Conservation (phyloP, 35 echinoderm and acorn worm genomes). For the Holothuria glaberrima region DNA sequence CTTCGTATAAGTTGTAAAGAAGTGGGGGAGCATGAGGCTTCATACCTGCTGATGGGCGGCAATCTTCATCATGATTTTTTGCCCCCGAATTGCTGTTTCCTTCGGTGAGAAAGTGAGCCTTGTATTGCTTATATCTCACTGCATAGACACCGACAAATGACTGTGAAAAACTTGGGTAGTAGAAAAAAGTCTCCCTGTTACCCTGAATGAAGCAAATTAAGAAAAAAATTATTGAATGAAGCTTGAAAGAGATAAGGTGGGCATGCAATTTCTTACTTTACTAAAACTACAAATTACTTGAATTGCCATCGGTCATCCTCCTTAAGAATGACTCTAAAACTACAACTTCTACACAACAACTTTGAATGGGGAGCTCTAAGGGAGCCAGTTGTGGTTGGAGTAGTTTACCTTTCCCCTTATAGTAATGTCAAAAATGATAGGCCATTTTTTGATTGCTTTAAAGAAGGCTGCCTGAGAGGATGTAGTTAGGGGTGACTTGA, state of each 20-base stretch:
- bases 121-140: slow-evolving; percentile 92
- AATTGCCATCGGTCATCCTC: too few species aligned
- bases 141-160: slow-evolving; percentile 81
- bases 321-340: too few species aligned
- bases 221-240: neutral
- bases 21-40: slow-evolving; percentile 75
- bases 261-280: neutral
- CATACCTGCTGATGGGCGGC: slow-evolving; percentile 62
- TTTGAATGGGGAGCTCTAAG: too few species aligned
- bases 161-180: slow-evolving; percentile 66
- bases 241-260: neutral
- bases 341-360: too few species aligned
- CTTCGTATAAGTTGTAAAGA: slow-evolving; percentile 81
- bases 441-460: too few species aligned
- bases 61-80: slow-evolving; percentile 83
- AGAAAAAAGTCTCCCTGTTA: slow-evolving; percentile 82
- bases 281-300: too few species aligned
- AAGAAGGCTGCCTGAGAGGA: too few species aligned
- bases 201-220: slow-evolving; percentile 71
- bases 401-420: too few species aligned
- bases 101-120: slow-evolving; percentile 88
- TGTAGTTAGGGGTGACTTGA: too few species aligned
- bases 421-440: too few species aligned
- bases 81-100: slow-evolving; percentile 71
- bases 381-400: too few species aligned